Base-by-base conservation (phyloP, 2,888 invertebrate genomes). In the Disparrhopalites patrizii region DNA sequence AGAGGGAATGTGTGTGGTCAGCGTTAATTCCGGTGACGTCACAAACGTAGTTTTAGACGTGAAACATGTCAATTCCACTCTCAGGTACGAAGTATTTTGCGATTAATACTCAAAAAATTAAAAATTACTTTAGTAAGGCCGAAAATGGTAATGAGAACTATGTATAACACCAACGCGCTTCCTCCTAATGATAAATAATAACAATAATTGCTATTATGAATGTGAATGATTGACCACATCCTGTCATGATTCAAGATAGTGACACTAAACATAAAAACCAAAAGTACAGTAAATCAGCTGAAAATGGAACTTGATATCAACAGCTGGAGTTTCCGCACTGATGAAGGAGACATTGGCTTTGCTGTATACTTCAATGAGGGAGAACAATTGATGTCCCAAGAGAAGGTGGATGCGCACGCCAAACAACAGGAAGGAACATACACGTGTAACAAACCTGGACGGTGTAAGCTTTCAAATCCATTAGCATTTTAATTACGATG, bases 391-490 rank as follows among this genome's bases (percentile, higher is more conserved):
- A 57, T 69, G 1, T 67, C 65, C n/a, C 65, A 64, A n/a, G 64
- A 68, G 38, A 33, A 70, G 20, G 62, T 71, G 0, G 67, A 71
- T 18, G 64, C 70, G 3, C 68, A 72, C 52, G 30, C 65, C 0
- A 62, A 52, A 25, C 51, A 65, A 27, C 69, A 72, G 40, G 52
- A 54, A 18, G 73, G 73, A 18, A 40, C 47, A 2, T 31, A 62
- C 7, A 18, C 47, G 0, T 73, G 72, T 43, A 13, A 54, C 36
- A 62, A 63, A 20, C 31, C 68, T 52, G 73, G 73, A 57, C 66
- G 67, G 68, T 73, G 73, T 73, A 68, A 66, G 58, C 25, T 13
- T 8, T 4, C n/a, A 43, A 15, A 43, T 5, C n/a, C 15, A 43
- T 8, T 2, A 28, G 18, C 31, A 54, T 10, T 43, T 10, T 43